Base-by-base conservation (phyloP, 2,113 vertebrate species). In the Epinephelus fuscoguttatus region DNA sequence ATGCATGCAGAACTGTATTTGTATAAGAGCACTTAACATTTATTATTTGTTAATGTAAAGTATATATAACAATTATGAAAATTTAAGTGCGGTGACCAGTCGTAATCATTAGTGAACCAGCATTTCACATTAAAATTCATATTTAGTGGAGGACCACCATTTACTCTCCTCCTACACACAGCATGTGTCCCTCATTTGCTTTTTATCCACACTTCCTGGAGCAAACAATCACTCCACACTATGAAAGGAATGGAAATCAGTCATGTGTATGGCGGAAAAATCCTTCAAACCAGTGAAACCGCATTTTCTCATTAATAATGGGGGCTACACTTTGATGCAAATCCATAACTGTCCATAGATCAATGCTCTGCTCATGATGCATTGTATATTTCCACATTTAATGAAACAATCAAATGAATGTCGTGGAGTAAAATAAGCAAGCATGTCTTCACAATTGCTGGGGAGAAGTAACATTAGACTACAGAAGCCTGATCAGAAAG, bases 241-340 rank as follows among this genome's bases (percentile, higher is more conserved):
- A 42, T 47, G 18, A 70, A 56, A 30, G 60, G 3, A 83, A 88
- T 60, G 21, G 57, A 67, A 86, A 78, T 78, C 78, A 75, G 66
- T 63, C 21, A 30, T 53, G 50, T 37, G 13, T 42, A 47, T 50
- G 12, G 37, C 4, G 45, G 33, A 42, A 8, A 86, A 87, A 74
- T 70, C 52, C 49, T 53, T 23, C 45, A 73, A 70, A 70, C 55
- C 52, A 62, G 52, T 30, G 15, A 72, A 3, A 68, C 13, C 14
- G 55, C 62, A 8, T 57, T 61, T 40, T 77, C 72, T 74, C 23
- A 49, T 81, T 83, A 66, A 84, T 67, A 70, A 62, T 3, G 10
- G 21, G 2, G 10, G 64, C 14, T 17, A 25, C 21, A 69, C 13
- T 55, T 37, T 68, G 67, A 66, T 66, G 66, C 42, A 63, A 79